Conservation (phyloP, 2,888 invertebrate species). For the Caenorhabditis wallacei region DNA sequence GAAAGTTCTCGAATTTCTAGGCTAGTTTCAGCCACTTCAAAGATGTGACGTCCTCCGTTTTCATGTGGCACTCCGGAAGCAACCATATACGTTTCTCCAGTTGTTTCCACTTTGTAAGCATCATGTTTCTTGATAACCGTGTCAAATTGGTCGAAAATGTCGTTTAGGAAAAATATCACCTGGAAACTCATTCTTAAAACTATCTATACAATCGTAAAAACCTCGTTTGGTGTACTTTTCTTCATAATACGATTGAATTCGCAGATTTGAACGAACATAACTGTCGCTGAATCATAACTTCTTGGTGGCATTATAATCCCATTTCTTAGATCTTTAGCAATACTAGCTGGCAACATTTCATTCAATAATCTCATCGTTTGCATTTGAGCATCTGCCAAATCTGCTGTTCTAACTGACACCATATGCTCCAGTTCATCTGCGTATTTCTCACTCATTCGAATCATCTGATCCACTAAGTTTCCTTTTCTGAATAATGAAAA, state of each 20-base stretch:
- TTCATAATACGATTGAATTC: constrained; percentile 76
- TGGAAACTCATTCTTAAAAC: too few species aligned
- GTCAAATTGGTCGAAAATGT: constrained; percentile 80
- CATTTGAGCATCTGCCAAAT: constrained; percentile 74
- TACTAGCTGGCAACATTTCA: constrained; percentile 78
- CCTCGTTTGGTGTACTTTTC: constrained; percentile 74
- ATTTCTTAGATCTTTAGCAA: constrained; percentile 77
- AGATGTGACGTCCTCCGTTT: constrained; percentile 80
- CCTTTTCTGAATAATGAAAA: constrained; percentile 70
- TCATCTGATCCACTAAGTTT: constrained; percentile 82
- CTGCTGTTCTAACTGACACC: constrained; percentile 75
- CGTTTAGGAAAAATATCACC: constrained; percentile 80
- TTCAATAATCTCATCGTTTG: constrained; percentile 77
- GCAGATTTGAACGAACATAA: constrained; percentile 81
- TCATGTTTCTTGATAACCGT: constrained; percentile 79
- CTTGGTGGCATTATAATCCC: constrained; percentile 75
- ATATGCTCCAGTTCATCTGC: constrained; percentile 79
- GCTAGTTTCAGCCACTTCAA: constrained; percentile 82
- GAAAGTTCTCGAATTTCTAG: constrained; percentile 78
- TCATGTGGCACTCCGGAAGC: constrained; percentile 82
- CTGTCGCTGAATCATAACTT: constrained; percentile 78
- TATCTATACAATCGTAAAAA: constrained; percentile 18
- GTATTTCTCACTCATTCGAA: constrained; percentile 80
- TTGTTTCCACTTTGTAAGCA: constrained; percentile 82
- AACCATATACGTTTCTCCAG: constrained; percentile 82